Evolutionary conservation across 1,140 invertebrate species (phyloP), one percentile per base, ranked within the genome.

Genomic region (Drosophila orosa): DNA sequence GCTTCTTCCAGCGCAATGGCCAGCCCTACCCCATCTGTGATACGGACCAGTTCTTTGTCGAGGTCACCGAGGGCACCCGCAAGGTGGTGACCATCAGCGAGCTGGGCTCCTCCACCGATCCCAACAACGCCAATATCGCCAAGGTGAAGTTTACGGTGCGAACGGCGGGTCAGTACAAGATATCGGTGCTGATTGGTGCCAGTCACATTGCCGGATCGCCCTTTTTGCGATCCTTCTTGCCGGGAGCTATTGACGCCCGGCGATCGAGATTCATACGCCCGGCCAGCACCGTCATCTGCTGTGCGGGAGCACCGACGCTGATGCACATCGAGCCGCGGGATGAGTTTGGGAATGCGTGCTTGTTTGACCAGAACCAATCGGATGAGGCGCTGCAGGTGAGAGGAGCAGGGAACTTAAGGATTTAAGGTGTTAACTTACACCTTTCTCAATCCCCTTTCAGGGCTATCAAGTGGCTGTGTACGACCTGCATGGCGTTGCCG

Each of bases 11-110:
- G 93, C 95, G 97, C 80, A 98, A 98, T 90, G 97, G 97, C 24
- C 96, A 97, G 89, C 96, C 97, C 61, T 98, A 98, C 93, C 97
- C 97, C 75, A 96, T 98, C 76, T 98, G 97, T 92, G 96, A 98
- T 93, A 96, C 96, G 58, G 97, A 98, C 93, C 96, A 96, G 92
- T 94, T 98, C 54, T 94, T 95, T 74, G 96, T 98, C 27, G 96
- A 97, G 92, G 96, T 98, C 68, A 95, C 95, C 33, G 96, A 97
- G 84, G 96, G 96, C 35, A 95, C 95, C 15, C 94, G 96, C 74
- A 96, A 97, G 92, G 95, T 98, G 74, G 95, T 96, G 13, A 95
- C 96, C 24, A 94, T 97, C 50, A 95, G 96, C 78, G 97, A 98
- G 92, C 93, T 98, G 74, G 97, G 97, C 45, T 97, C 97, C n/a